Percentiles rank a stretch among this genome's conserved stretches.
phyloP scores from a whole-genome alignment of 2,888 invertebrate species.

The Ceriagrion tenellum region DNA sequence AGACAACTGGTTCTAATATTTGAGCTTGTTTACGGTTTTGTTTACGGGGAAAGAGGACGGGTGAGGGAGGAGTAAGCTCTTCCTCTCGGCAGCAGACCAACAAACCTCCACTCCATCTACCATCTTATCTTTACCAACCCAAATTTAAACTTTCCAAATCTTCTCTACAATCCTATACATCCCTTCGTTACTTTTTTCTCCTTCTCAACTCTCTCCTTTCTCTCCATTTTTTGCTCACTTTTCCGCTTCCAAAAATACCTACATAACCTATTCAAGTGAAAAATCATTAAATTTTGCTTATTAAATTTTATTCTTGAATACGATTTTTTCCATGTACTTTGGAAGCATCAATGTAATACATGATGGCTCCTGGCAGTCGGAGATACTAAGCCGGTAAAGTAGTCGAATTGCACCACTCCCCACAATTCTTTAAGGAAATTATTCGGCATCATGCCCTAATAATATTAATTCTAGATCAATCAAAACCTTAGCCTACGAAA shows the following conservation, averaged over 20 bases:
- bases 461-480: too few species aligned
- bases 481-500: not conserved
- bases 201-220: not conserved
- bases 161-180: not conserved
- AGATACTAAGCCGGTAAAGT: too few species aligned
- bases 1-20: too few species aligned
- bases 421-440: not conserved
- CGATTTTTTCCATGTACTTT: too few species aligned
- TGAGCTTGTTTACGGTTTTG: too few species aligned
- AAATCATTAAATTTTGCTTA: too few species aligned
- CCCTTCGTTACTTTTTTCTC: not conserved
- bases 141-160: not conserved
- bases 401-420: not conserved
- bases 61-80: not conserved
- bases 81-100: not conserved
- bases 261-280: too few species aligned
- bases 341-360: too few species aligned
- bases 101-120: not conserved
- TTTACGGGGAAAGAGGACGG: not conserved
- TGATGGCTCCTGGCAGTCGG: too few species aligned
- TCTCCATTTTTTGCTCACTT: not conserved
- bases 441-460: too few species aligned
- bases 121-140: not conserved
- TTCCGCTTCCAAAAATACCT: not conserved
- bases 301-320: too few species aligned